These are phyloP conservation scores for Lasioglossum vierecki DNA, from an alignment of 2,888 invertebrate genomes.

Conservation along the genomic window DNA sequence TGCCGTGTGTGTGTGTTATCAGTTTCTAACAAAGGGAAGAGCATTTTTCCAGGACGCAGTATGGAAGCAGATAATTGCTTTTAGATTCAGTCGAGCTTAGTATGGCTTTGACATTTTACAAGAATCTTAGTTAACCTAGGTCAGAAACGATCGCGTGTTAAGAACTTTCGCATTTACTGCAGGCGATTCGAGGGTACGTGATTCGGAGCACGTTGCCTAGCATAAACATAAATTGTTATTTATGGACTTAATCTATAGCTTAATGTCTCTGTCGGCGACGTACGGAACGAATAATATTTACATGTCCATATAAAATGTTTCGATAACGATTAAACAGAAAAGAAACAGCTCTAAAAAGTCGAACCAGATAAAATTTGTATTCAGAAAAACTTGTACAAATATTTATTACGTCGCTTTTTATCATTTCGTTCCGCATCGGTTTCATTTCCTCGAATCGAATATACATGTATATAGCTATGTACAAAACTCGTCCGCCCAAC, in stretches of 20 bases:
- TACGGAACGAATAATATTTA: neutral
- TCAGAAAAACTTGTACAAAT: neutral
- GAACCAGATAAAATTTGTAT: neutral
- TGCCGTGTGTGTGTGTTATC: too few species aligned
- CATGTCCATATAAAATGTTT: neutral
- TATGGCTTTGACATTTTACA: neutral
- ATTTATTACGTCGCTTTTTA: neutral
- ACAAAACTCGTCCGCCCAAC: slow-evolving; percentile 57
- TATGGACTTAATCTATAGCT: neutral
- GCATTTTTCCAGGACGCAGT: neutral
- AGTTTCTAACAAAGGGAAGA: neutral
- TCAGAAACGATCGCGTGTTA: slow-evolving; percentile 11
- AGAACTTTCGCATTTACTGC: neutral
- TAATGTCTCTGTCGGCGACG: neutral
- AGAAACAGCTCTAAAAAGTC: neutral
- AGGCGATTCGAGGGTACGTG: slow-evolving; percentile 9
- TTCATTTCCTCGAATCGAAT: neutral
- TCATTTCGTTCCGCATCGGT: neutral
- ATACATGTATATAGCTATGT: slow-evolving; percentile 24
- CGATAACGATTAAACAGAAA: neutral
- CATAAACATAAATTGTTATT: neutral
- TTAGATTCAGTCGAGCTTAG: neutral
- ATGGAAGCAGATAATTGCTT: neutral
- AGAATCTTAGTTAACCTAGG: neutral
- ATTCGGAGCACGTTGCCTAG: neutral